Percentiles rank a stretch among this genome's conserved stretches.
Evolutionary conservation across 1,140 invertebrate species (phyloP).

Genomic region (Drosophila lini): DNA sequence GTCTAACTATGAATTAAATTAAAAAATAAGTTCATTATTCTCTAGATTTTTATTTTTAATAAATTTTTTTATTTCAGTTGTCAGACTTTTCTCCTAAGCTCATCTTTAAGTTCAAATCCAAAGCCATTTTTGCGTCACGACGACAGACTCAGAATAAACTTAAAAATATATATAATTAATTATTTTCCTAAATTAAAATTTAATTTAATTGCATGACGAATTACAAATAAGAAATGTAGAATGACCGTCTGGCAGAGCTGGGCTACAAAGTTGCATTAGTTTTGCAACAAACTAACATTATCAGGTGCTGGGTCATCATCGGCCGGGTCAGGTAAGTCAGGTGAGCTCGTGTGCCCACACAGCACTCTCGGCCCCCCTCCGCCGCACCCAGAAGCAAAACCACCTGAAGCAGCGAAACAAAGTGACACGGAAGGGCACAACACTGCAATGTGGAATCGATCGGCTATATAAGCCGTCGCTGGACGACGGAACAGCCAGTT

Average conservation of each 20-base stretch:
- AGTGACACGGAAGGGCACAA: slow-evolving; percentile 10
- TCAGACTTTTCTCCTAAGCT: neutral
- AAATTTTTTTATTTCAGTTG: neutral
- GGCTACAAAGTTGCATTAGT: slow-evolving; percentile 22
- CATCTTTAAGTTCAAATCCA: neutral
- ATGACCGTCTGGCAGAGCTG: too few species aligned
- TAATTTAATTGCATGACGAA: slow-evolving; percentile 10
- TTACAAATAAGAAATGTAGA: neutral
- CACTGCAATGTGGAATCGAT: neutral
- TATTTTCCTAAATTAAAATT: neutral
- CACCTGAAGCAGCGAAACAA: slow-evolving; percentile 39
- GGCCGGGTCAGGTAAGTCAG: slow-evolving; percentile 18
- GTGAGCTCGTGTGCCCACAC: slow-evolving; percentile 10
- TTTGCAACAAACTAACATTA: slow-evolving; percentile 31
- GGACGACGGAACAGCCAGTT: slow-evolving; percentile 34
- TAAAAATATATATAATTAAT: neutral
- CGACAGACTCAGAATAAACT: neutral
- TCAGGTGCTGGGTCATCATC: slow-evolving; percentile 39
- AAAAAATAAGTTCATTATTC: too few species aligned
- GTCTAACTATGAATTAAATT: too few species aligned
- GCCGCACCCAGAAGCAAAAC: neutral
- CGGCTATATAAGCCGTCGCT: slow-evolving; percentile 38
- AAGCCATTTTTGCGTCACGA: neutral
- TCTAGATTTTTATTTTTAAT: neutral
- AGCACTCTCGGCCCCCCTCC: slow-evolving; percentile 1